Base-by-base conservation (phyloP, 1,140 invertebrate genomes). In the Helicorthomorpha holstii region DNA sequence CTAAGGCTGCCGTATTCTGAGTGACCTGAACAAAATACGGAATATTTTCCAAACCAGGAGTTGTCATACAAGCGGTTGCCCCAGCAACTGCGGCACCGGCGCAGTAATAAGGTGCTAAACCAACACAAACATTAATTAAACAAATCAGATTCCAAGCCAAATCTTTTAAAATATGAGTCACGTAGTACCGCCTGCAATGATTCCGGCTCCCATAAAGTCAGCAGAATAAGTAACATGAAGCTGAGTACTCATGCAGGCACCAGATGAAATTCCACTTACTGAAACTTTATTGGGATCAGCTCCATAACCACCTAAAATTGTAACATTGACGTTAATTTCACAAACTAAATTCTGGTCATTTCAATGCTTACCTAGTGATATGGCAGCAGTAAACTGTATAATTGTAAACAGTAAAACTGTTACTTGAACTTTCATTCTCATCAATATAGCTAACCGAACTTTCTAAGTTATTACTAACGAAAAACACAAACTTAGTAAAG, bases 231-330 rank as follows among this genome's bases (percentile, higher is more conserved):
- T 66, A 3, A 69, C 65, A 56, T 70, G 69, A 27, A 65, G 57
- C 56, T 71, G 69, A 42, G 60, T 61, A 24, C 68, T 67, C 63
- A 70, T 67, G 27, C 60, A 62, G 34, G 61, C 68, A 26, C 69
- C 69, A 25, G 66, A 62, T 4, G 65, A 68, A 12, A 71, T 61
- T 4, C 69, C 69, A 27, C 66, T 68, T 0, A 68, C 65, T 3
- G 67, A 68, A 2, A 69, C 54, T 10, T 56, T 52, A 1, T 45
- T 49, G 0, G 25, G 41, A 27, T 67, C 64, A 2, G 68, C 61
- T 7, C 29, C 29, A 34, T 34, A 34, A 34, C 29, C 29, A 34
- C 7, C 29, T 34, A 34, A 34, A 34, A 7, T 7, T 7, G 16
- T 34, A 16, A 34, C 7, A 34, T 16, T 7, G 7, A 34, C 16